phyloP scores from a whole-genome alignment of 2,113 vertebrate genomes.

The Dasyprocta punctata region DNA sequence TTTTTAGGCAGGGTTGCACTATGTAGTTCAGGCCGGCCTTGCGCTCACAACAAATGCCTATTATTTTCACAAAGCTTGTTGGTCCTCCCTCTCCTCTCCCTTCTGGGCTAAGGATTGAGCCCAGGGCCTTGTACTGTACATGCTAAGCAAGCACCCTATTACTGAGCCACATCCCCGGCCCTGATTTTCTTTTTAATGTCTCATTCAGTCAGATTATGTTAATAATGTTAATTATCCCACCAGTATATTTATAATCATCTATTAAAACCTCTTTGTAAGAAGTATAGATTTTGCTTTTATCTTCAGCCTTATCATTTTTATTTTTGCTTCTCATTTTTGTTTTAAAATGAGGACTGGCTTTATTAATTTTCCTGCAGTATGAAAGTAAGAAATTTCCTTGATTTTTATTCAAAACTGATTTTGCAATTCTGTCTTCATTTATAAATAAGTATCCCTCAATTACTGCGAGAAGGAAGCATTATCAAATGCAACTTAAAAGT shows the following conservation, averaged over 20 bases:
- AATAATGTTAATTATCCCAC: background rate
- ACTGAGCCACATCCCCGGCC: background rate
- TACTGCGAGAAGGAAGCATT: background rate
- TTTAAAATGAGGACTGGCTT: background rate
- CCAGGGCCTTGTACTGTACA: background rate
- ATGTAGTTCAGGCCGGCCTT: too few species aligned
- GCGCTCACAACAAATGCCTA: too few species aligned
- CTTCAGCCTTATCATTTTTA: background rate
- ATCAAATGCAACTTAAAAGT: background rate
- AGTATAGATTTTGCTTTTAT: slow-evolving; percentile 18
- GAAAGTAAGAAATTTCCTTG: background rate
- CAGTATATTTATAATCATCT: background rate
- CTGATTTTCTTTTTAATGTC: background rate
- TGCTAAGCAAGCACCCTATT: background rate
- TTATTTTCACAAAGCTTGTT: too few species aligned
- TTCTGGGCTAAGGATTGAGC: background rate
- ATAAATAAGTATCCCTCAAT: background rate
- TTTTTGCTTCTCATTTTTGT: background rate
- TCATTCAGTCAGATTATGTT: background rate
- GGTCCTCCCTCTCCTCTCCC: background rate
- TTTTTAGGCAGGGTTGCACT: too few species aligned
- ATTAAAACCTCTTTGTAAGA: background rate
- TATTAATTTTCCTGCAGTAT: background rate
- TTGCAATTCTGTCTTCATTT: background rate
- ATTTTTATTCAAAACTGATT: background rate